Evolutionary conservation across 2,888 invertebrate species (phyloP).

Genomic region (Tanypteryx hageni): DNA sequence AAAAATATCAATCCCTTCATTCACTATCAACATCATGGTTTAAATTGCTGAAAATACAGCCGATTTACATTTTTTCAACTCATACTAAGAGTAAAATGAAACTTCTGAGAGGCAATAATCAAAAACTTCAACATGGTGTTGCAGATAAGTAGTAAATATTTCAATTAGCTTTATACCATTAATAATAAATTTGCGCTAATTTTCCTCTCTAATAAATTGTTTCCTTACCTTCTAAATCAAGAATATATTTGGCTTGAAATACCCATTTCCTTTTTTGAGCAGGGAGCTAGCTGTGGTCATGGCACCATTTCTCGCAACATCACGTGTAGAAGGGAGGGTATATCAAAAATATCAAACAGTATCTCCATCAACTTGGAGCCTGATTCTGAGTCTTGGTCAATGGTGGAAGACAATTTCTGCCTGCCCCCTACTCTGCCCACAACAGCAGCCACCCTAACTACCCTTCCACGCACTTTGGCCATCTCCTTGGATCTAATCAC

Average conservation of each 20-base stretch:
- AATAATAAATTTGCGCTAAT: no score
- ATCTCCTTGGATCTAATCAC: slow-evolving; percentile 68
- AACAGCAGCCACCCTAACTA: slow-evolving; percentile 26
- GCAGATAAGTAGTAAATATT: no score
- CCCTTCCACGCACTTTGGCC: slow-evolving; percentile 38
- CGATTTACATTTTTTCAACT: no score
- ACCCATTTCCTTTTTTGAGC: not conserved
- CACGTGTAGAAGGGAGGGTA: slow-evolving; percentile 71
- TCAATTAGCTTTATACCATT: no score
- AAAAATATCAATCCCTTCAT: not conserved
- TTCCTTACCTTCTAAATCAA: no score
- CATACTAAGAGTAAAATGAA: no score
- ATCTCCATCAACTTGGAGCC: slow-evolving; percentile 43
- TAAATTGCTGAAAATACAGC: not conserved
- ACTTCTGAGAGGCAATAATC: no score
- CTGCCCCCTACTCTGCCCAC: slow-evolving; percentile 15
- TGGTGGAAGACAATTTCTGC: slow-evolving; percentile 45
- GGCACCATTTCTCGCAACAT: slow-evolving; percentile 73
- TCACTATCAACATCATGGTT: not conserved
- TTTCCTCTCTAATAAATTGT: no score
- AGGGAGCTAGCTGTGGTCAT: slow-evolving; percentile 74
- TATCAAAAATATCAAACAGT: slow-evolving; percentile 32
- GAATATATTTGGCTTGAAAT: no score
- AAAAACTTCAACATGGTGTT: no score
- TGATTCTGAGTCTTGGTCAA: slow-evolving; percentile 2